Evolutionary conservation across 2,797 vertebrate genomes (phyloP).

Genomic region (Acanthiza pusilla): DNA sequence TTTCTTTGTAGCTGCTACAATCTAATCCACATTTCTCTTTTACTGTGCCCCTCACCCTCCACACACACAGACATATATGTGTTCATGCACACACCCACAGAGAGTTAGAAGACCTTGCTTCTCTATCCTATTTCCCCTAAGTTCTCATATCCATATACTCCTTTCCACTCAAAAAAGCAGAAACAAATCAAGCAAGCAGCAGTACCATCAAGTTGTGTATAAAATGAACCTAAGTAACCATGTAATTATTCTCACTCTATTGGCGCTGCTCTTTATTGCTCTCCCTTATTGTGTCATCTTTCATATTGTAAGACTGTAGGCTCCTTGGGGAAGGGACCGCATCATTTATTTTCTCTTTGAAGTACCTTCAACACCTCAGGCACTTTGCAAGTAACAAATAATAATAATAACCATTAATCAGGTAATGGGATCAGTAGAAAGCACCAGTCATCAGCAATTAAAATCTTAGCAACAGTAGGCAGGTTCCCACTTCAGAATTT

Average conservation of each 20-base stretch:
- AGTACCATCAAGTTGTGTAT: conserved; percentile 19
- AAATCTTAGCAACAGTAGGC: conserved; percentile 16
- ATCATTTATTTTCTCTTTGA: conserved; percentile 53
- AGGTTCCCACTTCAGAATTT: conserved; percentile 17
- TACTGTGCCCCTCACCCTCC: neutral
- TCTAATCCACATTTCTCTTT: neutral
- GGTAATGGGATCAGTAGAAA: conserved; percentile 27
- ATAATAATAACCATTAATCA: conserved; percentile 62
- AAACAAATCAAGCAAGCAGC: conserved; percentile 28
- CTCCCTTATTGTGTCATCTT: conserved; percentile 54
- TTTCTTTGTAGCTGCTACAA: neutral
- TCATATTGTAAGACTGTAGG: conserved; percentile 33
- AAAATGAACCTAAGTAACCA: conserved; percentile 56
- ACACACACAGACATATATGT: too few species aligned
- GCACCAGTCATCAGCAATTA: neutral
- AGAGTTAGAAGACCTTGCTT: neutral
- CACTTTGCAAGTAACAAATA: conserved; percentile 48
- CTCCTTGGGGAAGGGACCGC: conserved; percentile 26
- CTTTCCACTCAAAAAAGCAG: neutral
- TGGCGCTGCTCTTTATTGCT: conserved; percentile 13
- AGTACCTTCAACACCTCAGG: conserved; percentile 42
- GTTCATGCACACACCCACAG: fast-evolving
- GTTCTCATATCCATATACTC: neutral
- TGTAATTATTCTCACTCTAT: conserved; percentile 58
- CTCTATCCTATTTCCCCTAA: neutral